These are phyloP conservation scores for Turritopsis rubra DNA, from an alignment of 30 jellyfish, hydroid and myxozoan genomes.

Conservation along the genomic window DNA sequence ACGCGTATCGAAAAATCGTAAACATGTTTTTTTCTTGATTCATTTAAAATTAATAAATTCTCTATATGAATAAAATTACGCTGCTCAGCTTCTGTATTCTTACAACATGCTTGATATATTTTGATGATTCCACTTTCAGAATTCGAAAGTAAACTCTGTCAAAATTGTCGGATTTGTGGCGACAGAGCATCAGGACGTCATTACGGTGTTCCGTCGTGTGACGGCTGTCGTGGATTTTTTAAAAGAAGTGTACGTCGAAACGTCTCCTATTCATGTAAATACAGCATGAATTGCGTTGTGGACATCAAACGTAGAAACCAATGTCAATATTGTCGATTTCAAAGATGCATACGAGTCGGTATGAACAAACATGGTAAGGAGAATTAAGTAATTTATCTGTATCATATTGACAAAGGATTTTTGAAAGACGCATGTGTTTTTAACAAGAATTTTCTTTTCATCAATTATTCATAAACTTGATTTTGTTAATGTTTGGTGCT, in stretches of 20 bases:
- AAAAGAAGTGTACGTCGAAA: constrained; percentile 86
- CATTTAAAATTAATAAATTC: neutral
- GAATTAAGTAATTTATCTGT: neutral
- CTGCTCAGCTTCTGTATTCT: neutral
- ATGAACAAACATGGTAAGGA: constrained; percentile 81
- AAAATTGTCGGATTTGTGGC: constrained; percentile 73
- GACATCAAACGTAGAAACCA: constrained; percentile 82
- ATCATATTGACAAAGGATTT: neutral
- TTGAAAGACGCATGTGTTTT: neutral
- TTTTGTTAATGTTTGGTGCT: neutral
- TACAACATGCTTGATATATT: neutral
- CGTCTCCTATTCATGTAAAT: constrained; percentile 65
- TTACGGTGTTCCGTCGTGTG: constrained; percentile 92
- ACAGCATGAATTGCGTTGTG: constrained; percentile 68
- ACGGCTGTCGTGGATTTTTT: constrained; percentile 98
- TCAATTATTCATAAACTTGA: neutral
- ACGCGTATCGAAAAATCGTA: neutral
- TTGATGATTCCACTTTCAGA: neutral
- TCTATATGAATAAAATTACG: neutral
- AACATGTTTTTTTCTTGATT: neutral
- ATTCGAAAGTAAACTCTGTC: constrained; percentile 25
- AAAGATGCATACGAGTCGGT: constrained; percentile 76
- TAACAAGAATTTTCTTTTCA: neutral
- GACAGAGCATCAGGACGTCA: constrained; percentile 98
- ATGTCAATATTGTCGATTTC: constrained; percentile 86